Evolutionary conservation across 2,888 invertebrate species (phyloP), one percentile per base, ranked within the genome.

Genomic region (Volucella bombylans): DNA sequence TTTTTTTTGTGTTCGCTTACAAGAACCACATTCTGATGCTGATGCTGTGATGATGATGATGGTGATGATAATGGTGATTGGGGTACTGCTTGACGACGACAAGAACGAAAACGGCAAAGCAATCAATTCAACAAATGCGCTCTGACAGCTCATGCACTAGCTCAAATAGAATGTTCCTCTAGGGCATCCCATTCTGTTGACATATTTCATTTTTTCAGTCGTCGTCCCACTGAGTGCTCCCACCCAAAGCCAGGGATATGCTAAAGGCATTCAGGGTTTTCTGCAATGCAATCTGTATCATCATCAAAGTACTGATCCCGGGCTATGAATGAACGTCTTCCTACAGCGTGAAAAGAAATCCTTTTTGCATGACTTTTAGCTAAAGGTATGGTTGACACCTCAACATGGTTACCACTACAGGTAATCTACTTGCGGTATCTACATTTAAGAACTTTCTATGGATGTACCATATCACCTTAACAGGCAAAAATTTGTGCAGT

Each of bases 341-440:
- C n/a, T 11, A 31, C 31, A 31, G 31, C 4, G 8, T 57, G 64
- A 61, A 49, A 50, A 52, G 41, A 41, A 9, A 8, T 59, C 14
- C 39, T 39, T 73, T 67, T 14, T 39, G 57, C 14, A 18, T 15
- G 31, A 47, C 65, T 67, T 8, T 54, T 64, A 64, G 43, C 69
- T 71, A 18, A 6, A 54, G 49, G 71, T 50, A 62, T 64, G 39
- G 4, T 72, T 72, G 31, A 73, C 47, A 78, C 72, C 23, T 73
- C 71, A 67, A 45, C 68, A 72, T 43, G 50, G 68, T 43, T 15
- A 57, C 45, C 2, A 31, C 31, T 52, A 31, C 6, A 43, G 57
- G 68, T 73, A 82, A 82, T 82, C 79, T 79, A 68, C 73, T 79
- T 82, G 61, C 14, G 38, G 18, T 50, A 82, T 82, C 79, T 79